Conservation (phyloP, 2,888 invertebrate species). For the Yponomeuta plumbellus region DNA sequence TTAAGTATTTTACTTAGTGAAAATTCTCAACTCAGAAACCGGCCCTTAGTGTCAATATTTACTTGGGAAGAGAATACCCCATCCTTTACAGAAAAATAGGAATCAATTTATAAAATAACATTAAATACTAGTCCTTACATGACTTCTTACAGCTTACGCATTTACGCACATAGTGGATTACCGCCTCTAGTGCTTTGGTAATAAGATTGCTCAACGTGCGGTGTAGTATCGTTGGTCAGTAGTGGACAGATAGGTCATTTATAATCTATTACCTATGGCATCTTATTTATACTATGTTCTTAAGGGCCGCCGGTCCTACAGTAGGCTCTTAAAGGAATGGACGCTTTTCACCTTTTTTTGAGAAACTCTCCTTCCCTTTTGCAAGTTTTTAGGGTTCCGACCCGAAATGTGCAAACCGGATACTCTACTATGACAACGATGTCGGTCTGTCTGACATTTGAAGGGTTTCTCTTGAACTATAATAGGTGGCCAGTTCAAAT, state of each 20-base stretch:
- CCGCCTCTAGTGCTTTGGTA: background rate
- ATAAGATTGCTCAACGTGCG: background rate
- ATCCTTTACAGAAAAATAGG: background rate
- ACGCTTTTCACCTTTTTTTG: background rate
- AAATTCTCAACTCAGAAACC: too few species aligned
- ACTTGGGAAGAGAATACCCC: background rate
- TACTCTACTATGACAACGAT: too few species aligned
- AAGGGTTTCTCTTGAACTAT: too few species aligned
- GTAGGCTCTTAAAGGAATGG: background rate
- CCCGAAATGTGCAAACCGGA: too few species aligned
- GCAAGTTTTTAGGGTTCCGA: too few species aligned
- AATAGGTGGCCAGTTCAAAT: too few species aligned
- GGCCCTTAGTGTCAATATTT: background rate
- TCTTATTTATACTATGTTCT: background rate
- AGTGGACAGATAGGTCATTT: conserved; percentile 1
- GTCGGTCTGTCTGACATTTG: too few species aligned
- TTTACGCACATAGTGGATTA: background rate
- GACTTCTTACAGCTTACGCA: background rate
- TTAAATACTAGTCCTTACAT: background rate
- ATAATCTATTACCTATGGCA: background rate
- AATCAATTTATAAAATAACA: background rate
- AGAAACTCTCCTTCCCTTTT: too few species aligned
- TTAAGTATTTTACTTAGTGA: too few species aligned
- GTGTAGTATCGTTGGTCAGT: background rate
- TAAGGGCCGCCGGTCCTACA: background rate